Conservation (phyloP, 2,797 vertebrate genomes). For the Psittacula echo region DNA sequence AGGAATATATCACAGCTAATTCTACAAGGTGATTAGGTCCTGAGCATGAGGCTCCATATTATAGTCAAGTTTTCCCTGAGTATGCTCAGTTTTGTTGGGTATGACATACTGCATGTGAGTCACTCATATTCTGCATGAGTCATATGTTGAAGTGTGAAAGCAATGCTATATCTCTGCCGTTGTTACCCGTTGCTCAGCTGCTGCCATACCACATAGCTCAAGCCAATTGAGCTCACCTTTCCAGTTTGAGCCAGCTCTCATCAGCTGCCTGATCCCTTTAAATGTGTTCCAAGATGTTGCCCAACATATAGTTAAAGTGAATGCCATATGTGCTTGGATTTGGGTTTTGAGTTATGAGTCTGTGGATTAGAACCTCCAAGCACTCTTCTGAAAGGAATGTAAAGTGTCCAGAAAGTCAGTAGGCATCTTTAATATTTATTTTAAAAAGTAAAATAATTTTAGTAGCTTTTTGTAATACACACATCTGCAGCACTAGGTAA, state of each 20-base stretch:
- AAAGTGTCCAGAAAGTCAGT: not conserved
- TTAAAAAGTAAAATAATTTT: not conserved
- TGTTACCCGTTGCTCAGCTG: slow-evolving; percentile 64
- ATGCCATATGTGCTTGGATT: not conserved
- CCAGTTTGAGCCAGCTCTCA: slow-evolving; percentile 16
- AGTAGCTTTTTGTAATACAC: not conserved
- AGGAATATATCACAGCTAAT: not conserved
- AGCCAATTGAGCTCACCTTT: slow-evolving; percentile 58
- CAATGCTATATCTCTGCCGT: slow-evolving; percentile 48
- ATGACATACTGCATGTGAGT: slow-evolving; percentile 63
- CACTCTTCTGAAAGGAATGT: not conserved
- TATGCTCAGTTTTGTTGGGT: slow-evolving; percentile 43
- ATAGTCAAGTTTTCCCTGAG: not conserved
- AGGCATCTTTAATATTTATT: not conserved
- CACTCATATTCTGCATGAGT: slow-evolving; percentile 61
- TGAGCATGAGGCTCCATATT: not conserved
- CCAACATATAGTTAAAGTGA: not conserved
- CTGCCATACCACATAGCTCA: slow-evolving; percentile 48
- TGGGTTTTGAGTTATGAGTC: not conserved
- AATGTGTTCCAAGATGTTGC: not conserved
- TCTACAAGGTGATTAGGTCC: not conserved
- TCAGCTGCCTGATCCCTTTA: slow-evolving; percentile 1
- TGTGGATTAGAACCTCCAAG: not conserved
- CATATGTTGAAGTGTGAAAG: slow-evolving; percentile 70
- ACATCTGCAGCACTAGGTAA: not conserved